phyloP scores from a whole-genome alignment of 2,113 vertebrate genomes.

The Delphinapterus leucas region DNA sequence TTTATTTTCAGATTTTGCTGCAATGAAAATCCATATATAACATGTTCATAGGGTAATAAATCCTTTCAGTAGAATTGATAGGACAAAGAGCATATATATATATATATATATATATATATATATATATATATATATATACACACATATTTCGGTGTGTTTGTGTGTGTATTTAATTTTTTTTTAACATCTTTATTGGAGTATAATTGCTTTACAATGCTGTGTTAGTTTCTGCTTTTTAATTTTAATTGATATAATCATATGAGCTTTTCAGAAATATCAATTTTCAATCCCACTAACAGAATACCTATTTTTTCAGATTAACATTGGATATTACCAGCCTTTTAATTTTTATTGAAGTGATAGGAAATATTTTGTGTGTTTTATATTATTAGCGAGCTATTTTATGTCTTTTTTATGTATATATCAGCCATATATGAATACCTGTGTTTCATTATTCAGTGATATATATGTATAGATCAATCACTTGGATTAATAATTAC shows the following conservation, averaged over 20 bases:
- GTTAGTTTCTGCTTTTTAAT: not conserved
- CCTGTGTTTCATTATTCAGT: not conserved
- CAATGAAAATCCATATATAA: not conserved
- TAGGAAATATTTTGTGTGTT: not conserved
- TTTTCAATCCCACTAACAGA: conserved; percentile 1
- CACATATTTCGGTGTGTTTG: not conserved
- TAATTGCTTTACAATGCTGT: too few species aligned
- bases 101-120: not conserved
- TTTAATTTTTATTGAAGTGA: conserved; percentile 23
- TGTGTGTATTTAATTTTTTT: not conserved
- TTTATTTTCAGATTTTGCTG: not conserved
- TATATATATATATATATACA: not conserved
- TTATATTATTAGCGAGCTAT: conserved; percentile 7
- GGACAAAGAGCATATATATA: not conserved
- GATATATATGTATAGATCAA: not conserved
- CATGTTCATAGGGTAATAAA: not conserved
- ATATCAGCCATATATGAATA: not conserved
- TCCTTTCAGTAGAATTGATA: not conserved
- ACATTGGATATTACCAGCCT: not conserved
- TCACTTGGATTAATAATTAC: conserved; percentile 17
- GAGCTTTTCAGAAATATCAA: not conserved
- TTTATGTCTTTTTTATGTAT: not conserved
- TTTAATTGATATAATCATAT: not conserved
- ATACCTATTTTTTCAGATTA: not conserved
- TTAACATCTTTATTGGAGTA: too few species aligned